These are phyloP conservation scores for Echiichthys vipera DNA, from an alignment of 2,797 vertebrate species.

Conservation along the genomic window DNA sequence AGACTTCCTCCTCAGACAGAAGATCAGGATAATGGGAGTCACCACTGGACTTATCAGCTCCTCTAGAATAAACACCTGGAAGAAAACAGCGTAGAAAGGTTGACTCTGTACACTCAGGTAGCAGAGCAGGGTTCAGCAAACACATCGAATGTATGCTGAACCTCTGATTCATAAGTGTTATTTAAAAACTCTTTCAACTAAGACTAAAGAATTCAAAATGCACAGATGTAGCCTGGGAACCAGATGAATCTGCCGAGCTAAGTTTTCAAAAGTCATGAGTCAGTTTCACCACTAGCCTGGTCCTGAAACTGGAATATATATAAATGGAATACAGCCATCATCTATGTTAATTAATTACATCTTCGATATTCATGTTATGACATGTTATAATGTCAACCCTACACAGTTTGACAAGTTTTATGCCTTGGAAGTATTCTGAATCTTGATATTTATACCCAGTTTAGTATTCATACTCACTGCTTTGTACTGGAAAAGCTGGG, in stretches of 20 bases:
- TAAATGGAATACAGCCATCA: background rate
- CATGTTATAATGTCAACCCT: background rate
- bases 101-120: background rate
- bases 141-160: background rate
- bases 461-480: constrained; percentile 87
- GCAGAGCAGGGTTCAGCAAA: background rate
- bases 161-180: background rate
- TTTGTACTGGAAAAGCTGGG: constrained; percentile 99
- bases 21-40: constrained; percentile 96
- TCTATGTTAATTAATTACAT: background rate
- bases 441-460: background rate
- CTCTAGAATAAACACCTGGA: constrained; percentile 95
- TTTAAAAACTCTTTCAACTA: too few species aligned
- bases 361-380: too few species aligned
- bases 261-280: too few species aligned
- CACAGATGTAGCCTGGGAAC: background rate
- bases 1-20: constrained; percentile 94
- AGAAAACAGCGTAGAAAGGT: background rate
- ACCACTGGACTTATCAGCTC: constrained; percentile 96
- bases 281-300: background rate
- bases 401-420: background rate
- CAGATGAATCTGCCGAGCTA: too few species aligned
- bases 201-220: background rate
- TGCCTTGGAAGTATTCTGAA: too few species aligned
- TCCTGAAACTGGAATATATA: background rate